A percentile compares a stretch with the other conserved stretches of the same genome.
These are phyloP conservation scores for Euwallacea similis DNA, from an alignment of 1,140 invertebrate genomes.

Conservation along the genomic window DNA sequence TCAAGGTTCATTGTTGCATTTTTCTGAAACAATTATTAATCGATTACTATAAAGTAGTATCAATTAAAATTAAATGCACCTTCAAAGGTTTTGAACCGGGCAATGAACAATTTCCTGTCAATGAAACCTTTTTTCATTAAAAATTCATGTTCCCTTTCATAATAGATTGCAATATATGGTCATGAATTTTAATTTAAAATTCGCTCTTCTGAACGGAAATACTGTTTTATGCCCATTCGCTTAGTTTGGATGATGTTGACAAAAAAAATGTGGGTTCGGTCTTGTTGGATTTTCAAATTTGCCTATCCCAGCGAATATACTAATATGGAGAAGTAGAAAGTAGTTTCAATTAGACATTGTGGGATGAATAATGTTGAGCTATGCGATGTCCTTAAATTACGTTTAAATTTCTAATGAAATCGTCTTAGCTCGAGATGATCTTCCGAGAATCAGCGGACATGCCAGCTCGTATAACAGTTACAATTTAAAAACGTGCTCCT, in stretches of 20 bases:
- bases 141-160: too few relatives aligned
- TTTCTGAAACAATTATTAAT: background rate
- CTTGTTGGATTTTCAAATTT: constrained; percentile 11
- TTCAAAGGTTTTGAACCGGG: too few relatives aligned
- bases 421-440: background rate
- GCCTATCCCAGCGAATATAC: constrained; percentile 5
- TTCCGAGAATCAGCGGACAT: constrained; percentile 7
- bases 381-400: background rate
- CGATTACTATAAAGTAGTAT: too few relatives aligned
- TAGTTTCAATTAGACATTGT: constrained; percentile 8
- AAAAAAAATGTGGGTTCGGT: constrained; percentile 12
- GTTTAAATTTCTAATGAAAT: constrained; percentile 7
- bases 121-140: too few relatives aligned
- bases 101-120: too few relatives aligned
- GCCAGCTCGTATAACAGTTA: constrained; percentile 4
- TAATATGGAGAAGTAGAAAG: constrained; percentile 24
- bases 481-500: constrained; percentile 16
- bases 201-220: too few relatives aligned
- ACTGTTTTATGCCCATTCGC: too few relatives aligned
- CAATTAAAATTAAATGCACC: too few relatives aligned
- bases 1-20: background rate
- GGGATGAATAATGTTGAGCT: constrained; percentile 4
- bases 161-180: too few relatives aligned
- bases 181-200: too few relatives aligned
- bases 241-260: too few relatives aligned